These are phyloP conservation scores for Thamnophis sirtalis DNA, from an alignment of 2,113 vertebrate genomes.

Conservation along the genomic window DNA sequence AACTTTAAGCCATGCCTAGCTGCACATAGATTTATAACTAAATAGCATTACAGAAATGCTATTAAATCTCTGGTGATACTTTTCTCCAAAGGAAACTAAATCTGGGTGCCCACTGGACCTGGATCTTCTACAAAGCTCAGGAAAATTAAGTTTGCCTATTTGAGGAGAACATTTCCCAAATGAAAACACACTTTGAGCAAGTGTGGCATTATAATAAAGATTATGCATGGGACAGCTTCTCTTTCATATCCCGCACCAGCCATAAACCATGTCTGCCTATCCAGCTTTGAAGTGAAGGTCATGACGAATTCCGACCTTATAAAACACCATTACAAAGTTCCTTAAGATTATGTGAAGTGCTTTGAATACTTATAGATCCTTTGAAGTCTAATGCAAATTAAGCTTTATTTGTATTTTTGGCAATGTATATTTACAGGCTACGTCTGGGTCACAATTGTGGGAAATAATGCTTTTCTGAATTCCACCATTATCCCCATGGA, in stretches of 20 bases:
- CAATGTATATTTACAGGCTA: not conserved
- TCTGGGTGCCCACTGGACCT: not conserved
- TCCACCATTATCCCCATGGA: not conserved
- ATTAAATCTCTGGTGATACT: not conserved
- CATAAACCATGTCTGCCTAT: not conserved
- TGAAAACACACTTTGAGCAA: not conserved
- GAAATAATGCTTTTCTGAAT: not conserved
- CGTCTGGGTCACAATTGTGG: not conserved
- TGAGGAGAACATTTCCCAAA: not conserved
- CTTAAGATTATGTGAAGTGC: not conserved
- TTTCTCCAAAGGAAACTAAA: not conserved
- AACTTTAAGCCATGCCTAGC: not conserved
- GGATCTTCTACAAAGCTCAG: not conserved
- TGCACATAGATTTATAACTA: not conserved
- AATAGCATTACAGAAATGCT: not conserved
- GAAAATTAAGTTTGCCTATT: not conserved
- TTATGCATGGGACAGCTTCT: not conserved
- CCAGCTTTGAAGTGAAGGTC: not conserved
- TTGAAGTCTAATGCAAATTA: not conserved
- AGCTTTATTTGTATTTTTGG: not conserved
- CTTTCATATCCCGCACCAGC: not conserved
- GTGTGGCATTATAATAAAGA: not conserved
- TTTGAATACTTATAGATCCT: not conserved
- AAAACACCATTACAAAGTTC: not conserved
- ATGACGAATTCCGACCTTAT: not conserved